Percentiles rank a stretch among this genome's conserved stretches.
Evolutionary conservation across 2,797 vertebrate genomes (phyloP).

Genomic region (Typhlichthys eigenmanni): DNA sequence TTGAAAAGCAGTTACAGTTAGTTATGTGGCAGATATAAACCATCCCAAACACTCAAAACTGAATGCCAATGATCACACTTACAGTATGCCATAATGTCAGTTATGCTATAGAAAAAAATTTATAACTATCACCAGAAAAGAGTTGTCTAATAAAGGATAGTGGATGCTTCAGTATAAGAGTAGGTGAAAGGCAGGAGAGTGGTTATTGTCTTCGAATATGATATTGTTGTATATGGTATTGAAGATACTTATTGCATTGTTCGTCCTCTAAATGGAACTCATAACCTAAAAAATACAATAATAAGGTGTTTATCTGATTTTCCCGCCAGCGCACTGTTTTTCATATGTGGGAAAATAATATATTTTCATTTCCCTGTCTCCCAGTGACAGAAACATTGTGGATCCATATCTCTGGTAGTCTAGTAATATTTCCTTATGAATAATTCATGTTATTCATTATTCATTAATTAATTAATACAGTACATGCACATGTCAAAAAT

Average conservation of each 20-base stretch:
- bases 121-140: neutral
- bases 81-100: constrained; percentile 13
- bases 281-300: constrained; percentile 43
- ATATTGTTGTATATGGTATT: constrained; percentile 36
- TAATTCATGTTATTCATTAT: neutral
- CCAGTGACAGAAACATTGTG: constrained; percentile 28
- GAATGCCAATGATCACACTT: constrained; percentile 27
- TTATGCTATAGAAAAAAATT: neutral
- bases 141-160: constrained; percentile 30
- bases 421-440: constrained; percentile 8
- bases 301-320: constrained; percentile 56
- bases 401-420: constrained; percentile 24
- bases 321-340: constrained; percentile 31
- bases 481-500: neutral
- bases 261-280: constrained; percentile 40
- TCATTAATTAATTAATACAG: neutral
- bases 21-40: constrained; percentile 29
- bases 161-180: constrained; percentile 9
- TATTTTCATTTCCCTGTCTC: constrained; percentile 29
- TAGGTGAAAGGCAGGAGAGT: constrained; percentile 6
- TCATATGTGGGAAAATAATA: constrained; percentile 23
- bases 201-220: constrained; percentile 37
- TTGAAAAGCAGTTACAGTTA: constrained; percentile 24
- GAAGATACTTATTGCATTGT: constrained; percentile 47
- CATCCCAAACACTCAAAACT: constrained; percentile 12